Conservation (phyloP, 2,888 invertebrate species). For the Notocelia uddmanniana region DNA sequence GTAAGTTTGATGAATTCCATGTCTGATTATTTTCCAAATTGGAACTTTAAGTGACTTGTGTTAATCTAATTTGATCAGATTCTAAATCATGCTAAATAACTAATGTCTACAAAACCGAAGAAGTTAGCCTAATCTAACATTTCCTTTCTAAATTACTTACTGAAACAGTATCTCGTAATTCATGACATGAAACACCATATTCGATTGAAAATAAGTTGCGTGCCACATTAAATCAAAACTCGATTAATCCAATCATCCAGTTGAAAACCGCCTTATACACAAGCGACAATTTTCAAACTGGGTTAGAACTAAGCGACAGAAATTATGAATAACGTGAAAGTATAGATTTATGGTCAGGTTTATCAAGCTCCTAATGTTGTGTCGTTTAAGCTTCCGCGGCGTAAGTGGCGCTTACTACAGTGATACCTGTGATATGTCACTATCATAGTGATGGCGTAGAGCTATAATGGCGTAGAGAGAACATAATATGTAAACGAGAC, state of each 20-base stretch:
- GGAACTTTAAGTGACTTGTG: background rate
- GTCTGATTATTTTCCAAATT: background rate
- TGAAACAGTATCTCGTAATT: constrained; percentile 1
- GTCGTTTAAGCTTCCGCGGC: constrained; percentile 43
- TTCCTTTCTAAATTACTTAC: constrained; percentile 6
- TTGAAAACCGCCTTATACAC: constrained; percentile 17
- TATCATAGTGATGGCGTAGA: background rate
- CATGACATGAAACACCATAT: background rate
- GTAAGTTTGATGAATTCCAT: background rate
- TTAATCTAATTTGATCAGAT: background rate
- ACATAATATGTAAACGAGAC: background rate
- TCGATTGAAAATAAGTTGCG: background rate
- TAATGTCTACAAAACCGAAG: background rate
- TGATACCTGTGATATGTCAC: constrained; percentile 26
- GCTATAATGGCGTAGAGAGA: background rate
- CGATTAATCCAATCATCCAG: constrained; percentile 1
- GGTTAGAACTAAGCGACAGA: constrained; percentile 37
- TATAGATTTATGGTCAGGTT: constrained; percentile 40
- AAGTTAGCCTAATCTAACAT: background rate
- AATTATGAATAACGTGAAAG: constrained; percentile 44
- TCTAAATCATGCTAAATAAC: background rate
- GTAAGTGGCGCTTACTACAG: constrained; percentile 23
- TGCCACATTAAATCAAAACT: background rate
- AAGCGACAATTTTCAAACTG: constrained; percentile 23
- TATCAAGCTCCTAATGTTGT: constrained; percentile 39